Evolutionary conservation across 1,140 invertebrate genomes (phyloP), one percentile per base, ranked within the genome.

Genomic region (Psilanteris sp.): DNA sequence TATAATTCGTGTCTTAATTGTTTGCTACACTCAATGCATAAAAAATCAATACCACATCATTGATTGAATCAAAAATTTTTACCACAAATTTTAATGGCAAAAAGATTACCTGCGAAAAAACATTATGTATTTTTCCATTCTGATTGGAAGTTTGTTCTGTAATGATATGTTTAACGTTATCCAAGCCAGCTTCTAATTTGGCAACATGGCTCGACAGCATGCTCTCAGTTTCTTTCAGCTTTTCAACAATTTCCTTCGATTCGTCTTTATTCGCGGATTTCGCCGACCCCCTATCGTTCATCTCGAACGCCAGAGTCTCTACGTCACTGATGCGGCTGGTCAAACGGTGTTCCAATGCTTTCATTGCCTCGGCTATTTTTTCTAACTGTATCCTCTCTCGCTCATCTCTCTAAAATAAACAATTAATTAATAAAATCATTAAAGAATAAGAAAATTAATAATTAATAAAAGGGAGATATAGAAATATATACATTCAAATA

Each of bases 321-420:
- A 91, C 77, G 50, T 88, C 86, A 4, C 86, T 83, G 3, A 90
- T 79, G 31, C 92, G 90, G 13, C 87, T 82, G 14, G 91, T 89
- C 61, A 94, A 80, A 43, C 91, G 90, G 55, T 89, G 91, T 79
- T 93, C 90, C 61, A 94, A 90, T 18, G 91, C 90, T 29, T 92
- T 91, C 6, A 94, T 85, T 3, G 89, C 89, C 67, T 94, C 92
- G 27, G 90, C 88, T 0, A 91, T 92, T 78, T 93, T 93, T 54
- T 93, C 91, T 48, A 93, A 88, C 64, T 93, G 92, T 11, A 89
- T 88, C 48, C 92, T 91, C 62, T 93, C 92, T 48, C 91, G 85
- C 78, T 93, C 92, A 77, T 93, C 92, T 80, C 90, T 91, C 91
- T 93, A 24, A 13, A 50, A n/a, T n/a, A n/a, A n/a, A n/a, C n/a